Evolutionary conservation across 2,888 invertebrate species (phyloP), one percentile per base, ranked within the genome.

Genomic region (Epirrhoe tristata): DNA sequence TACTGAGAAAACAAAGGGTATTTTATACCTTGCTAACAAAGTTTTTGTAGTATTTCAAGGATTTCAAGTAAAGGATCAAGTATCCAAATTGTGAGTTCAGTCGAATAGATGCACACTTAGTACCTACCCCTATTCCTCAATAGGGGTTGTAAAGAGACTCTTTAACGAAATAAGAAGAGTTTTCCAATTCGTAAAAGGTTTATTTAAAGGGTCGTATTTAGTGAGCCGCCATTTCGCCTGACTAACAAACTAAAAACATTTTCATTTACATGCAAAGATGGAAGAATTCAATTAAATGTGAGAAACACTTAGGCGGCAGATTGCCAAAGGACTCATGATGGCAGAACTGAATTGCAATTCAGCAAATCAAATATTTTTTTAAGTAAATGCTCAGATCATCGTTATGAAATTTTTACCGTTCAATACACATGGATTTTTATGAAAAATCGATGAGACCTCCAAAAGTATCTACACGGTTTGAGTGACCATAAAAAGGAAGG

Each of bases 291-390:
- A 65, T 24, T 24, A 24, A 24, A 24, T 74, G 67, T 61, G 34
- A 64, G 72, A 67, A 76, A n/a, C n/a, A n/a, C n/a, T 77, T 77
- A 60, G 70, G 63, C 67, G 73, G 63, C 63, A 69, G 58, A 75
- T 75, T 73, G 74, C 58, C 62, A 56, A 73, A 66, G 67, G 71
- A 72, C 73, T 76, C 68, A 65, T 67, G 52, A 69, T 75, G 74
- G 75, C 59, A 68, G 74, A 71, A 69, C 73, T 74, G 74, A 72
- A 74, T 74, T 64, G 72, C 71, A 73, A 72, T 75, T 72, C 64
- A 67, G 69, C n/a, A 70, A 72, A 77, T 77, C 73, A 79, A 78
- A 76, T 78, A 77, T 76, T 76, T 72, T 73, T 24, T 74, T 60
- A 56, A 56, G 74, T 79, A 78, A 75, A 72, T 34, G 16, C 63